These are phyloP conservation scores for Carassius carassius DNA, from an alignment of 2,113 vertebrate genomes.

Conservation along the genomic window DNA sequence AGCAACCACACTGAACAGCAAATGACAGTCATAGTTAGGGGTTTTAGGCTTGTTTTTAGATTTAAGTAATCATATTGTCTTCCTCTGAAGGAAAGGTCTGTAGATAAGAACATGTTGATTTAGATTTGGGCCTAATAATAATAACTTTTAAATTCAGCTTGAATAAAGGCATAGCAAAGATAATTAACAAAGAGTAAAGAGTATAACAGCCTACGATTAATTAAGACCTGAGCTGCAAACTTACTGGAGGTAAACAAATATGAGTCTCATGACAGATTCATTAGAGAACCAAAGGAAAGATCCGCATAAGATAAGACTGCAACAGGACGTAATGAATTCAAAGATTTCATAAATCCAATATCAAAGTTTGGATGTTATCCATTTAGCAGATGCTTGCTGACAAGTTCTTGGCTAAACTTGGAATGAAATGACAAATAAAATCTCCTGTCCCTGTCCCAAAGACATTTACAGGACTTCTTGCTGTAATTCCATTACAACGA, in stretches of 20 bases:
- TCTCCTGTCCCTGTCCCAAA: neutral
- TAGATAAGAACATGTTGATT: neutral
- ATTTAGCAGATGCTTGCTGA: conserved; percentile 26
- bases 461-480: conserved; percentile 1
- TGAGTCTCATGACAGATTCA: conserved; percentile 25
- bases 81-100: neutral
- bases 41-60: neutral
- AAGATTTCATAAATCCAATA: conserved; percentile 26
- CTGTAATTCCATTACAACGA: conserved; percentile 22
- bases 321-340: neutral
- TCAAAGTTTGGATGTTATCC: conserved; percentile 11
- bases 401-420: conserved; percentile 17
- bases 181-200: neutral
- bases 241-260: neutral
- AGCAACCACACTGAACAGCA: neutral
- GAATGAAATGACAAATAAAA: conserved; percentile 22
- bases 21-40: neutral
- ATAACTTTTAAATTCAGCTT: conserved; percentile 6
- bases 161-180: neutral
- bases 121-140: neutral
- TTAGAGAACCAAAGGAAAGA: neutral
- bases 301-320: neutral
- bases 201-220: neutral
- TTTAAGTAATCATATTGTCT: neutral
- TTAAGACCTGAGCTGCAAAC: neutral